These are phyloP conservation scores for Halcyon smyrnensis DNA, from an alignment of 2,797 vertebrate genomes.

Conservation along the genomic window DNA sequence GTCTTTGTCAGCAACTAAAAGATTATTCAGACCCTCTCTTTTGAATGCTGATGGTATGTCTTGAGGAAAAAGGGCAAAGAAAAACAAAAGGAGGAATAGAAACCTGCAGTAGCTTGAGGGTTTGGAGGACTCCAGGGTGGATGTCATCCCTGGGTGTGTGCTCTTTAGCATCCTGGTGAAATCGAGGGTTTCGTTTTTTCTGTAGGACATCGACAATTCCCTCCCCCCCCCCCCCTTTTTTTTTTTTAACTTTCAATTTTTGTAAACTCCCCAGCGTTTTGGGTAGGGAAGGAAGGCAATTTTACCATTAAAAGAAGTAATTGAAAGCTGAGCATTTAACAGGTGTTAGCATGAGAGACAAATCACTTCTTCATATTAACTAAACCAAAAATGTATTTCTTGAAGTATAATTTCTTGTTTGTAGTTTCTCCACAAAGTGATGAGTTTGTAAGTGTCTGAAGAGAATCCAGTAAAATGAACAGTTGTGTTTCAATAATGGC, in stretches of 20 bases:
- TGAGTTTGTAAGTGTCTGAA: not conserved
- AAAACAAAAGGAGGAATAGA: not conserved
- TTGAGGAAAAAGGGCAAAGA: not conserved
- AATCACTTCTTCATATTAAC: not conserved
- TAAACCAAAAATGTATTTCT: not conserved
- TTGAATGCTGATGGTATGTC: not conserved
- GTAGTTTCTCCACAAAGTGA: not conserved
- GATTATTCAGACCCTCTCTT: not conserved
- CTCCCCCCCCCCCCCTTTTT: not conserved
- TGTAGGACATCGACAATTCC: not conserved
- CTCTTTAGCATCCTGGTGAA: not conserved
- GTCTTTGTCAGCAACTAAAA: constrained; percentile 44
- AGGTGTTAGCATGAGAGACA: not conserved
- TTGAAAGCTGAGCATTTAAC: not conserved
- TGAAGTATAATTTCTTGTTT: not conserved
- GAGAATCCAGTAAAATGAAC: not conserved
- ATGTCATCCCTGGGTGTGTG: not conserved
- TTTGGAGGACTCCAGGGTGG: not conserved
- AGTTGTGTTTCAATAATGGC: not conserved
- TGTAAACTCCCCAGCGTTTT: too few relatives aligned
- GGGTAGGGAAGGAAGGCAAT: not conserved
- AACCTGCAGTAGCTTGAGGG: not conserved
- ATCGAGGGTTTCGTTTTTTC: not conserved
- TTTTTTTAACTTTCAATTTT: too few relatives aligned
- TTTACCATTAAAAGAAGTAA: not conserved